Evolutionary conservation across 2,797 vertebrate species (phyloP), one percentile per base, ranked within the genome.

Genomic region (Notoglanidium macrostoma): DNA sequence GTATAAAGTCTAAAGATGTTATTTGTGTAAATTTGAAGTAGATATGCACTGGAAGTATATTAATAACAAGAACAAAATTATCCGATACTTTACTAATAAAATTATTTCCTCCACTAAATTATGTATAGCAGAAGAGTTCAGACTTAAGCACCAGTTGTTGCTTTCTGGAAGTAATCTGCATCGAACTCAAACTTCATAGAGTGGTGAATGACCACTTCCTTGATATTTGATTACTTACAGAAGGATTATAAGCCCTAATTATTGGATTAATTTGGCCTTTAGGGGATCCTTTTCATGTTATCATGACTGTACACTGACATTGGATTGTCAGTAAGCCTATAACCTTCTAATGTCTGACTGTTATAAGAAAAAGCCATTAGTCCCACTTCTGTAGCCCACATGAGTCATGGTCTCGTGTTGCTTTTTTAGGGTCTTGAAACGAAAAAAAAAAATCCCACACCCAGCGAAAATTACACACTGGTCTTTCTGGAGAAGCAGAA

Each of bases 401-500:
- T 90, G 74, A 44, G 87, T 91, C 85, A 90, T 85, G 59, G 76
- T 87, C 70, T 80, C 57, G 86, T 86, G 86, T 51, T 83, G 86
- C 89, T 82, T 89, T 79, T 92, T 91, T 77, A 90, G 87, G 87
- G 63, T 92, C 87, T 89, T 63, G 40, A 85, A 65, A 81, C 83
- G 63, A 49, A 32, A 57, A 86, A 87, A 84, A 73, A 88, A 92
- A 92, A 92, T 88, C 84, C 90, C 89, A 94, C 93, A 94, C 92
- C 91, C 93, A 91, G 78, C 83, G 87, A 90, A 96, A 95, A 96
- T 95, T 93, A 95, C 82, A 95, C 80, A 92, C 89, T 89, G 77
- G 92, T 92, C 90, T 89, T 93, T 91, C 76, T 82, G 92, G 89
- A 95, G 88, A 89, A 91, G 83, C 89, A 94, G 92, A 95, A 96